Evolutionary conservation across 2,888 invertebrate species (phyloP), one percentile per base, ranked within the genome.

Genomic region (Drosophila trichaetosa): DNA sequence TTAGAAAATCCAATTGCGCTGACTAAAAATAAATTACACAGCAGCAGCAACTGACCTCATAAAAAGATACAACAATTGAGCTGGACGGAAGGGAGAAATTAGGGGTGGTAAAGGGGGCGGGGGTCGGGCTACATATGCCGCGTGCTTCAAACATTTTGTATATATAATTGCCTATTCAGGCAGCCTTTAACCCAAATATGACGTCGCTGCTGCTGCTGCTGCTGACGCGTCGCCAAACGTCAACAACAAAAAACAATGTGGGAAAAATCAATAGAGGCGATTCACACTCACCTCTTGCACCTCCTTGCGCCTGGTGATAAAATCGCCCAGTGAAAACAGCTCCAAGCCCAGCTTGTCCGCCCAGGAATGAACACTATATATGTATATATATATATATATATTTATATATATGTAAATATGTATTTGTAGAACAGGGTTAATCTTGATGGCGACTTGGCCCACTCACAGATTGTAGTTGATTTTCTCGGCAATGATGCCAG

Each of bases 271-370:
- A 92, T 92, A 71, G 48, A 52, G 57, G 24, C 29, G 27, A 56
- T 56, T 56, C 40, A 40, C 16, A 79, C 90, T 94, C 94, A 96
- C 96, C 91, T 96, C 96, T 91, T 96, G 95, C 73, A 97, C 96
- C 92, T 96, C 96, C 90, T 96, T 96, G 91, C 96, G 95, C 90
- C 96, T 95, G 67, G 97, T 97, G 85, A 97, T 96, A 92, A 96
- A 95, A 91, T 96, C 96, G 67, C 97, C 97, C 87, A 97, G 95
- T 92, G 96, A 95, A 93, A 96, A 96, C 81, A 97, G 93, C 92
- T 97, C 97, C 90, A 95, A 95, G 59, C 97, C 96, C 78, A 97
- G 94, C 93, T 96, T 96, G 92, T 96, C 95, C 34, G 97, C 97
- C 97, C 97, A 97, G 91, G 95, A 95, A 93, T 96, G 95, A 63